Evolutionary conservation across 2,888 invertebrate species (phyloP).

Genomic region (Dryobotodes eremita): DNA sequence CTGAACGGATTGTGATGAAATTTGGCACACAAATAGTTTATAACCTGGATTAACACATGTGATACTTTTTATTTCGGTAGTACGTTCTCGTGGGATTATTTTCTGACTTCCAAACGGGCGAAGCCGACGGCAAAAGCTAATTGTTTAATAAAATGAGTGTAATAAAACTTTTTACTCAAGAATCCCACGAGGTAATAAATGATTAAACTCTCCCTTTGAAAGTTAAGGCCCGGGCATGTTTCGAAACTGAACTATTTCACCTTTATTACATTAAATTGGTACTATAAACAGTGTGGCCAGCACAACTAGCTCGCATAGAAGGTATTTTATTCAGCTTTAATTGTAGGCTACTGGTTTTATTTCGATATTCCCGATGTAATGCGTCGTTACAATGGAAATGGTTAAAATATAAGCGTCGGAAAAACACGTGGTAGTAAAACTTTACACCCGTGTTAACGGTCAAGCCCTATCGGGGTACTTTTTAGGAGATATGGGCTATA

Average conservation of each 20-base stretch:
- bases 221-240: slow-evolving; percentile 24
- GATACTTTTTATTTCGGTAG: too few species aligned
- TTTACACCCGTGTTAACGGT: slow-evolving; percentile 55
- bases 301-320: slow-evolving; percentile 9
- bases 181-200: slow-evolving; percentile 44
- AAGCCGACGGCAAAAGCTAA: too few species aligned
- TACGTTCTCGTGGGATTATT: too few species aligned
- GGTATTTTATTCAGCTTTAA: slow-evolving; percentile 45
- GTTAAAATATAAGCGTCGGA: slow-evolving; percentile 41
- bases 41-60: too few species aligned
- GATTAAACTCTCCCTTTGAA: slow-evolving; percentile 21
- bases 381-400: slow-evolving; percentile 42
- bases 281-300: slow-evolving; percentile 46
- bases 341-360: slow-evolving; percentile 65
- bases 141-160: slow-evolving; percentile 29
- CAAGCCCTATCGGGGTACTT: slow-evolving; percentile 1
- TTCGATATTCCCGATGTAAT: slow-evolving; percentile 42
- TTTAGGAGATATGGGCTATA: slow-evolving; percentile 27
- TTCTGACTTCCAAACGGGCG: too few species aligned
- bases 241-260: slow-evolving; percentile 43
- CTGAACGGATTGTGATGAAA: too few species aligned
- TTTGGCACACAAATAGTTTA: too few species aligned
- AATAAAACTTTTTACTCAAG: slow-evolving; percentile 56
- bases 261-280: slow-evolving; percentile 52
- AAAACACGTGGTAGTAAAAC: slow-evolving; percentile 32